A percentile compares a stretch with the other conserved stretches of the same genome.
Conservation (phyloP, 1,140 invertebrate species). For the Apocrypta bakeri region DNA sequence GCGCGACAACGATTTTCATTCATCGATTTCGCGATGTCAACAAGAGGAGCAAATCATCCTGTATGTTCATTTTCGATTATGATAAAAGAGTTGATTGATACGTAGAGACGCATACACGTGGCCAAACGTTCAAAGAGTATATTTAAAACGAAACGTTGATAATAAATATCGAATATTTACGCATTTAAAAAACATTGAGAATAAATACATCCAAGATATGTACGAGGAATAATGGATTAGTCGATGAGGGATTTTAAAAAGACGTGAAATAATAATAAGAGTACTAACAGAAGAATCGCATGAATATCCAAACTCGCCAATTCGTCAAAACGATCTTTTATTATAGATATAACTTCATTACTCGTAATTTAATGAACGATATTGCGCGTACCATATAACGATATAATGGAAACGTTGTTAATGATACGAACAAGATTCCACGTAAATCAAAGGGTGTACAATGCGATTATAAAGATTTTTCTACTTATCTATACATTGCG, state of each 20-base stretch:
- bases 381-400: conserved; percentile 54
- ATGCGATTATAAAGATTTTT: conserved; percentile 63
- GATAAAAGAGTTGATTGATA: conserved; percentile 37
- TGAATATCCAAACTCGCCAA: conserved; percentile 50
- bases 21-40: background rate
- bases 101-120: conserved; percentile 23
- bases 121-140: conserved; percentile 40
- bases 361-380: conserved; percentile 54
- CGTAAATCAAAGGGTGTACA: conserved; percentile 56
- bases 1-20: background rate
- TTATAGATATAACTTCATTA: conserved; percentile 56
- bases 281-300: conserved; percentile 17
- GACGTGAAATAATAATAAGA: background rate
- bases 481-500: conserved; percentile 68
- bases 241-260: background rate
- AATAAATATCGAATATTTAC: conserved; percentile 52
- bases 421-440: conserved; percentile 12
- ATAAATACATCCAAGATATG: conserved; percentile 18
- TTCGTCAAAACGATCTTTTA: conserved; percentile 55
- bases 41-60: background rate
- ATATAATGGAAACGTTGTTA: conserved; percentile 51
- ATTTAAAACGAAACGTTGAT: conserved; percentile 42
- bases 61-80: conserved; percentile 17
- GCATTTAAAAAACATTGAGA: conserved; percentile 27
- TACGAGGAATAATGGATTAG: background rate